Evolutionary conservation across 2,797 vertebrate genomes (phyloP).

Genomic region (Etheostoma perlongum): DNA sequence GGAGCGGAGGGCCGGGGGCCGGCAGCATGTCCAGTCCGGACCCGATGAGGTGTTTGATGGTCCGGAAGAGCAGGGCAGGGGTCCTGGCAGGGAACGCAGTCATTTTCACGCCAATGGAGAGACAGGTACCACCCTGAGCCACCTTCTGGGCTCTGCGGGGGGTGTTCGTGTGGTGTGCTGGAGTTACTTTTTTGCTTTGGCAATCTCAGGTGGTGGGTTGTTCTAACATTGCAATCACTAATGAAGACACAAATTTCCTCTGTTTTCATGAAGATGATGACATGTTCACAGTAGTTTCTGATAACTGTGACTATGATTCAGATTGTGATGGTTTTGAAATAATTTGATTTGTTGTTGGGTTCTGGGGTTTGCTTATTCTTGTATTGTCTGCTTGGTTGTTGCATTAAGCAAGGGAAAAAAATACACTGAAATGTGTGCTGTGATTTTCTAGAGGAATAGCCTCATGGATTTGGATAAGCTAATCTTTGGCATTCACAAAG

Average conservation of each 20-base stretch:
- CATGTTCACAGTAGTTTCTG: slow-evolving; percentile 22
- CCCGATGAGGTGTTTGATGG: slow-evolving; percentile 77
- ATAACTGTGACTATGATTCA: slow-evolving; percentile 27
- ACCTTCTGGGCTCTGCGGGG: slow-evolving; percentile 35
- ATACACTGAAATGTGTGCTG: slow-evolving; percentile 25
- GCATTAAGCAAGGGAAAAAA: background rate
- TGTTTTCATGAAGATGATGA: background rate
- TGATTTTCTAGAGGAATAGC: slow-evolving; percentile 38
- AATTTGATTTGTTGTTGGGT: slow-evolving; percentile 17
- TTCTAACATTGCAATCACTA: slow-evolving; percentile 43
- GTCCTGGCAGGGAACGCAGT: slow-evolving; percentile 58
- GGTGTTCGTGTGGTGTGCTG: slow-evolving; percentile 62
- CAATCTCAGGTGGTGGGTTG: slow-evolving; percentile 77
- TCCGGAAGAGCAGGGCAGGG: slow-evolving; percentile 61
- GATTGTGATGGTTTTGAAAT: slow-evolving; percentile 22
- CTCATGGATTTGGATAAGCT: background rate
- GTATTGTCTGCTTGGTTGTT: slow-evolving; percentile 9
- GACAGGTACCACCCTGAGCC: slow-evolving; percentile 77
- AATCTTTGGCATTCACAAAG: slow-evolving; percentile 42
- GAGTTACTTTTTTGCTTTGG: slow-evolving; percentile 34
- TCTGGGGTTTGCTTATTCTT: slow-evolving; percentile 32
- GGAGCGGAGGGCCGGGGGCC: slow-evolving; percentile 49
- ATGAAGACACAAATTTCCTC: slow-evolving; percentile 24
- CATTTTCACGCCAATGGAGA: slow-evolving; percentile 66
- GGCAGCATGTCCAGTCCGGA: slow-evolving; percentile 60